A percentile compares a stretch with the other conserved stretches of the same genome.
Conservation (phyloP, 2,888 invertebrate species). For the Nemotelus nigrinus region DNA sequence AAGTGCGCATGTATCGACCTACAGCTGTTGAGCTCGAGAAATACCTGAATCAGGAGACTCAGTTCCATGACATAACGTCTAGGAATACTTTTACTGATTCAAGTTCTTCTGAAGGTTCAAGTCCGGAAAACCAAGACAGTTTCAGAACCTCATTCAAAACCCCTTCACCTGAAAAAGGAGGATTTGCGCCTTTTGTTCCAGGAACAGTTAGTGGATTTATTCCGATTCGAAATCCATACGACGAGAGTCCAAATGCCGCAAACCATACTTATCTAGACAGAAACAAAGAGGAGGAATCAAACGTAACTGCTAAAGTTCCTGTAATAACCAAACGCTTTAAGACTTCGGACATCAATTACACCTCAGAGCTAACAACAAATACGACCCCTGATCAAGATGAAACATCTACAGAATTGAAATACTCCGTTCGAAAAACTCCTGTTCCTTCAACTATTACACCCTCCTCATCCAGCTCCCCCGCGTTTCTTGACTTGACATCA, state of each 20-base stretch:
- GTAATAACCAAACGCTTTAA: not conserved
- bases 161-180: constrained; percentile 74
- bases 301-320: constrained; percentile 8
- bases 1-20: constrained; percentile 62
- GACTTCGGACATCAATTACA: not conserved
- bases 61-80: constrained; percentile 54
- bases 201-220: constrained; percentile 77
- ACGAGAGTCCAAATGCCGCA: constrained; percentile 48
- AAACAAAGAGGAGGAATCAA: not conserved
- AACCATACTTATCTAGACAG: constrained; percentile 57
- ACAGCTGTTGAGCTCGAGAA: constrained; percentile 63
- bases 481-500: constrained; percentile 53
- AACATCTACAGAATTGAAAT: not conserved
- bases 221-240: constrained; percentile 70
- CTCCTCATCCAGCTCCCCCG: not conserved
- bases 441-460: not conserved
- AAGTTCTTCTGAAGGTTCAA: constrained; percentile 59
- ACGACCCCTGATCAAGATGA: not conserved
- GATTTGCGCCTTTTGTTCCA: constrained; percentile 80
- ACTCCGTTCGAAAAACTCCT: not conserved
- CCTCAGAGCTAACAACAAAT: not conserved
- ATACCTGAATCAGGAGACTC: constrained; percentile 57
- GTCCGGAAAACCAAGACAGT: constrained; percentile 58
- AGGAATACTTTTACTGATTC: constrained; percentile 56
- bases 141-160: constrained; percentile 59